Evolutionary conservation across 2,888 invertebrate species (phyloP).

Genomic region (Palloptera scutellata): DNA sequence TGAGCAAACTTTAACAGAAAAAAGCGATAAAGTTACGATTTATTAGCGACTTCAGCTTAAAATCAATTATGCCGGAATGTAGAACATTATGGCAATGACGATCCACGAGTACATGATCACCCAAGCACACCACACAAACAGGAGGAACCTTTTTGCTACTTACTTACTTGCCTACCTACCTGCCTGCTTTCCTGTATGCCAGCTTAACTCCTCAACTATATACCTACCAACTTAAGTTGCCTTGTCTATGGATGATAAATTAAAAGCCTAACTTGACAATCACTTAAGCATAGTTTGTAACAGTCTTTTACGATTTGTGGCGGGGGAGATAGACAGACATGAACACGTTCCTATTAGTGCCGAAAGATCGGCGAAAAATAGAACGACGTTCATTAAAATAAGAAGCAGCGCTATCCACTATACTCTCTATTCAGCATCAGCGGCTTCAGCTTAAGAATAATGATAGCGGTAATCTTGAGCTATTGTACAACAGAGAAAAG

Average conservation of each 20-base stretch:
- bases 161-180: neutral
- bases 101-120: slow-evolving; percentile 18
- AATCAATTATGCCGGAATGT: slow-evolving; percentile 63
- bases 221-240: slow-evolving; percentile 24
- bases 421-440: slow-evolving; percentile 16
- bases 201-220: neutral
- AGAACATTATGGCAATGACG: slow-evolving; percentile 49
- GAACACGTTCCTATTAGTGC: slow-evolving; percentile 58
- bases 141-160: slow-evolving; percentile 4
- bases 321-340: slow-evolving; percentile 46
- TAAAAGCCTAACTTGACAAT: slow-evolving; percentile 63
- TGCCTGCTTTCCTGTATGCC: neutral
- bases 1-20: slow-evolving; percentile 40
- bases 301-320: slow-evolving; percentile 15
- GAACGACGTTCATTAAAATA: slow-evolving; percentile 61
- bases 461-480: slow-evolving; percentile 63
- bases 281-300: slow-evolving; percentile 63
- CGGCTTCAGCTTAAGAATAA: slow-evolving; percentile 49
- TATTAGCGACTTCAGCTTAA: slow-evolving; percentile 60
- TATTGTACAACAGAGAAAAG: slow-evolving; percentile 30
- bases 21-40: slow-evolving; percentile 61
- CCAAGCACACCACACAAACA: slow-evolving; percentile 1
- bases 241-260: slow-evolving; percentile 63
- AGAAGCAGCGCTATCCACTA: slow-evolving; percentile 24
- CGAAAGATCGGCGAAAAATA: slow-evolving; percentile 61